Base-by-base conservation (phyloP, 1,140 invertebrate species). In the Cydia amplana region DNA sequence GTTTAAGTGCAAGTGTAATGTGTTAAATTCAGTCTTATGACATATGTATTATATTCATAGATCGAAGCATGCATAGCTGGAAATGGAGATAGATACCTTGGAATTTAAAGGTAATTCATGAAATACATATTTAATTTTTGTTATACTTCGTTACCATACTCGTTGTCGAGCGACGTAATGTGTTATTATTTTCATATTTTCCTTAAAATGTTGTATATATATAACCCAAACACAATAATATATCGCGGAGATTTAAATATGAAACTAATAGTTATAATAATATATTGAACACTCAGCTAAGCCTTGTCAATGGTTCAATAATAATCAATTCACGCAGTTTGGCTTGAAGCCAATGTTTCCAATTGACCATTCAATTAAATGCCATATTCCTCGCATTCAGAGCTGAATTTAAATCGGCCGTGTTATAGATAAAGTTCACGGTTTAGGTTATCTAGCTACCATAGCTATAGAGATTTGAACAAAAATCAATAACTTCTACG, bases 401-500 rank as follows among this genome's bases (percentile, higher is more conserved):
- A 23, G 55, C 55, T 60, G 55, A 60, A 23, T 60, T 23, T 3
- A 23, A 60, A 60, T 60, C 20, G 20, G 18, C 55, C 20, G 20
- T 60, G 55, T 20, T 60, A 23, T 60, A 60, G 55, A 60, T 60
- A 60, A 40, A 70, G 32, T 70, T 40, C 65, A 70, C 65, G 23
- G 20, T 70, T 70, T 70, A 18, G 65, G 65, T 70, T 70, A 70
- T 70, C 65, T 60, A 70, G 32, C 32, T 43, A 70, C 65, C 6
- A 18, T 70, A 36, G 32, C 65, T 16, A 40, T 70, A 36, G 65
- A 70, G 65, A 70, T 70, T 67, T 36, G 36, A 70, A 70, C 32
- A 70, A 70, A 60, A 70, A 70, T 70, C 65, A 70, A 70, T 18
- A 70, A 70, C 18, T 70, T 70, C 28, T 36, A 40, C 28, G 28